These are phyloP conservation scores for Chloropsis cyanopogon DNA, from an alignment of 2,113 vertebrate species.

Conservation along the genomic window DNA sequence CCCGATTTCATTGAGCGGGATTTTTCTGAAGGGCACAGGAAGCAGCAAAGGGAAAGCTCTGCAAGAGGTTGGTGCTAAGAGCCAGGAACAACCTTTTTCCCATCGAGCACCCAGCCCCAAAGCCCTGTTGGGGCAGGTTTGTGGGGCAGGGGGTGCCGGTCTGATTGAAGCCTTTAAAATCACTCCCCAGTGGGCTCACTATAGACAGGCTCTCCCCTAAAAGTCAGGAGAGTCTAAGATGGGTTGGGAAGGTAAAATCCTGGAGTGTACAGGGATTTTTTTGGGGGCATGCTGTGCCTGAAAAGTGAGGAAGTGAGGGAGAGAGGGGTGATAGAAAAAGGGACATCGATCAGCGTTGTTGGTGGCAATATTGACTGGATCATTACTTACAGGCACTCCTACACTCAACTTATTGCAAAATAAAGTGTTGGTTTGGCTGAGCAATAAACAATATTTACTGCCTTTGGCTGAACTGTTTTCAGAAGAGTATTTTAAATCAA, in stretches of 20 bases:
- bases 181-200: background rate
- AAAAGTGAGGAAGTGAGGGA: background rate
- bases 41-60: background rate
- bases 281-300: background rate
- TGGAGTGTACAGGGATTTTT: background rate
- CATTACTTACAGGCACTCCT: background rate
- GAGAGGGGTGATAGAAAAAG: background rate
- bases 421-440: background rate
- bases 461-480: background rate
- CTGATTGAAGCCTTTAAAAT: background rate
- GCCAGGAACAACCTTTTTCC: background rate
- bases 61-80: background rate
- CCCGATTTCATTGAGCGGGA: background rate
- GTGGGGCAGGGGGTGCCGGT: background rate
- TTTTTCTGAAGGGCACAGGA: background rate
- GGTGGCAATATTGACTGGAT: background rate
- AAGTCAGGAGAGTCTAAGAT: background rate
- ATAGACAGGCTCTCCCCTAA: background rate
- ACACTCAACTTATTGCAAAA: background rate
- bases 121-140: background rate
- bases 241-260: background rate
- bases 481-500: background rate
- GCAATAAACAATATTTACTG: slow-evolving; percentile 3
- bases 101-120: background rate
- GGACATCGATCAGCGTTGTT: background rate